Conservation (phyloP, 1,140 invertebrate species). For the Drosophila malerkotliana region DNA sequence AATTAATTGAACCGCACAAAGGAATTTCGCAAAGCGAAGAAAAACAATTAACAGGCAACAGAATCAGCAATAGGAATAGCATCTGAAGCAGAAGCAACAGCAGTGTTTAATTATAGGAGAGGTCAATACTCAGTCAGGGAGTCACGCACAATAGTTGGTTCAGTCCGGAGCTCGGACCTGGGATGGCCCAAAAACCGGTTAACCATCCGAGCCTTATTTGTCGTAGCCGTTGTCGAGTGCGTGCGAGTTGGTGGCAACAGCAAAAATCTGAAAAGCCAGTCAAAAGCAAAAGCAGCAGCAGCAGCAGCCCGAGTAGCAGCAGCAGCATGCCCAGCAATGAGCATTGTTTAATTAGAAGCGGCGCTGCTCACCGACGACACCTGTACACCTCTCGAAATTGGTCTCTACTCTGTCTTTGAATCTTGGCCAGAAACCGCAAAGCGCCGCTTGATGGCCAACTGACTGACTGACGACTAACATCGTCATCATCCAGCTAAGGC, state of each 20-base stretch:
- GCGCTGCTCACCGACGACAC: slow-evolving; percentile 60
- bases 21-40: slow-evolving; percentile 62
- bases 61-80: neutral
- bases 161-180: slow-evolving; percentile 11
- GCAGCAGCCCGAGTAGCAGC: neutral
- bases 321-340: slow-evolving; percentile 26
- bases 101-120: slow-evolving; percentile 55
- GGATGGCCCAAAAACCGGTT: slow-evolving; percentile 51
- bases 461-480: slow-evolving; percentile 61
- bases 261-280: slow-evolving; percentile 5
- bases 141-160: slow-evolving; percentile 43
- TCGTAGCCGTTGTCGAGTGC: slow-evolving; percentile 31
- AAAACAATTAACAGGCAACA: slow-evolving; percentile 60
- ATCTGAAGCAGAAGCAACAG: slow-evolving; percentile 1
- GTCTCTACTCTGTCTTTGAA: slow-evolving; percentile 22
- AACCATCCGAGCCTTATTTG: slow-evolving; percentile 58
- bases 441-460: slow-evolving; percentile 78
- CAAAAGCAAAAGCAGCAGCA: slow-evolving; percentile 17
- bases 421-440: slow-evolving; percentile 67
- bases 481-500: slow-evolving; percentile 14
- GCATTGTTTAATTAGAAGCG: slow-evolving; percentile 77
- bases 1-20: slow-evolving; percentile 80
- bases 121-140: slow-evolving; percentile 53
- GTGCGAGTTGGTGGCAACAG: slow-evolving; percentile 23
- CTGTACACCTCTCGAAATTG: slow-evolving; percentile 41